Base-by-base conservation (phyloP, 1,140 invertebrate species). In the Oreohelix idahoensis region DNA sequence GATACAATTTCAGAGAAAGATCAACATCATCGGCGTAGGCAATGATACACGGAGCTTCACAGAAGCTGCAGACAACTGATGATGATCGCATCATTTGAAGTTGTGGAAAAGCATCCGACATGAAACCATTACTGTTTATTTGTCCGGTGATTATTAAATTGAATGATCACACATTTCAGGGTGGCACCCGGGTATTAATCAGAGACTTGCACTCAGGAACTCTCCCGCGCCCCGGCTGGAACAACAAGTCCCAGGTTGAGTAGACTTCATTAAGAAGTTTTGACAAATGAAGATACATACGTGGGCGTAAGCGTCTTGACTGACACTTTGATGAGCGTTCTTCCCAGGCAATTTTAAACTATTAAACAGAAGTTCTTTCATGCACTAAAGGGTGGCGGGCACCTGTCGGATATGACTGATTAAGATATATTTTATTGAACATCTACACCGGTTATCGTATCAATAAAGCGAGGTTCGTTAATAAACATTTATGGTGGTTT, bases 1-100 rank as follows among this genome's bases (percentile, higher is more conserved):
- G 63, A 66, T 66, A 66, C 29, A 66, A 32, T 66, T 66, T 66
- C 63, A 66, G 63, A 66, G 63, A 66, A 66, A 66, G 63, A 32
- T 66, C 63, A 66, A 58, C 51, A 58, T 20, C 4, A 17, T 58
- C 20, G 17, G 23, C 29, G 17, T 13, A 32, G n/a, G 8, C n/a
- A 17, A 32, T 29, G 63, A 66, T 66, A 66, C n/a, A 8, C n/a
- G n/a, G 0, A 32, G 0, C 63, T 66, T 32, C 63, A 32, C 63
- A 66, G 63, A 66, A 2, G 4, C 11, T 35, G 20, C 63, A 32
- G 63, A 32, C 63, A 32, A 32, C 63, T 66, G 63, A 66, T 2
- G 29, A 66, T 32, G 63, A 66, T 32, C n/a, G 63, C 63, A 66
- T 32, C 29, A 66, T 66, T 66, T 66, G 63, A 66, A 66, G 63